phyloP scores from a whole-genome alignment of 1,140 invertebrate genomes.

The Drosophila malerkotliana region DNA sequence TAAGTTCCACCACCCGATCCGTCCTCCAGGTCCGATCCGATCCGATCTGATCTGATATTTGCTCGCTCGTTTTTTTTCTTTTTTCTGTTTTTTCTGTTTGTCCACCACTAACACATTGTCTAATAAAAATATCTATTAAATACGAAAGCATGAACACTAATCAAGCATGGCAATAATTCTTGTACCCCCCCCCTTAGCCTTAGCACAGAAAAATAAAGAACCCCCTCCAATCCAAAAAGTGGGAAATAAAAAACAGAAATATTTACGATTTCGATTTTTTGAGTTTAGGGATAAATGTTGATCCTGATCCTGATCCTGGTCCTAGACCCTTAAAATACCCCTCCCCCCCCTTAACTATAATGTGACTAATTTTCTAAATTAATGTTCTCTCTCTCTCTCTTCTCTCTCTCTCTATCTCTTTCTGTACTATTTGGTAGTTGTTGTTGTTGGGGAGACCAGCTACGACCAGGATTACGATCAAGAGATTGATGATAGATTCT shows the following conservation, averaged over 20 bases:
- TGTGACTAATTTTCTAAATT: conserved; percentile 62
- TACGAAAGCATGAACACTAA: conserved; percentile 41
- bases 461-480: conserved; percentile 69
- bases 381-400: conserved; percentile 46
- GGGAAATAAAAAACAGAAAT: conserved; percentile 1
- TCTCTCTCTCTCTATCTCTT: conserved; percentile 10
- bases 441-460: conserved; percentile 67
- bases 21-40: conserved; percentile 19
- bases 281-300: conserved; percentile 11
- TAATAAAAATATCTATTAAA: conserved; percentile 31
- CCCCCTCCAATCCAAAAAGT: not conserved
- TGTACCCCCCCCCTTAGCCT: not conserved
- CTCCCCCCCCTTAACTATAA: conserved; percentile 14
- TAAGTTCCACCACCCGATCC: conserved; percentile 59
- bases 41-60: conserved; percentile 9
- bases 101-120: conserved; percentile 34
- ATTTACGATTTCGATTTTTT: conserved; percentile 16
- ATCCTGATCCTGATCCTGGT: conserved; percentile 21
- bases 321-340: not conserved
- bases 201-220: conserved; percentile 10
- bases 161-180: conserved; percentile 21
- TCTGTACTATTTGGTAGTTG: conserved; percentile 50
- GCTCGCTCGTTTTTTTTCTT: conserved; percentile 8
- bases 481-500: conserved; percentile 81
- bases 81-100: conserved; percentile 2